A percentile compares a stretch with the other conserved stretches of the same genome.
These are phyloP conservation scores for Myiagra hebetior DNA, from an alignment of 2,113 vertebrate genomes.

Conservation along the genomic window DNA sequence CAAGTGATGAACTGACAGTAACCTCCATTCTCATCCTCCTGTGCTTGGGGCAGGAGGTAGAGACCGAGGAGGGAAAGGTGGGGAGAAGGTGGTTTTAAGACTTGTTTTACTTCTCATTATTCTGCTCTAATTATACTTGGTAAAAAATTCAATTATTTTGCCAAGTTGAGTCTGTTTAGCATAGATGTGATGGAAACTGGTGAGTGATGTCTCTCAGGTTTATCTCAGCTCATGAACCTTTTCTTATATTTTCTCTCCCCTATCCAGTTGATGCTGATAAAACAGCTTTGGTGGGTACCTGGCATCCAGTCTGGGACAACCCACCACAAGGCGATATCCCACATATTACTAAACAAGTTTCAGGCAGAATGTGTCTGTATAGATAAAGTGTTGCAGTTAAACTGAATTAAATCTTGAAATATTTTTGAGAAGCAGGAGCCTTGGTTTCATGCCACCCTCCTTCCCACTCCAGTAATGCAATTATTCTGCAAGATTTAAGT, in stretches of 20 bases:
- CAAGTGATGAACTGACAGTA: background rate
- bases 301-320: background rate
- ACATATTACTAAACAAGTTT: background rate
- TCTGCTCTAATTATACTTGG: background rate
- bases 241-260: background rate
- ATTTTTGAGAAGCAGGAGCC: background rate
- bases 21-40: fast-evolving
- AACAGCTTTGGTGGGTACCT: background rate
- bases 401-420: background rate
- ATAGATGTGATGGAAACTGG: background rate
- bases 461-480: background rate
- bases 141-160: background rate
- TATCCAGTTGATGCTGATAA: background rate
- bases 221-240: background rate
- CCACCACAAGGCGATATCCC: background rate
- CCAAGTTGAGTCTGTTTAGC: background rate
- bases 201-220: background rate
- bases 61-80: fast-evolving
- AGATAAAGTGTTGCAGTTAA: background rate
- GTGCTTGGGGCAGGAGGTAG: background rate
- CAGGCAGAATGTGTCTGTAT: background rate
- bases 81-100: background rate
- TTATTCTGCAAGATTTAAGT: background rate
- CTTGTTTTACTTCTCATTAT: background rate
- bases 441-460: background rate